Evolutionary conservation across 2,113 vertebrate genomes (phyloP), one percentile per base, ranked within the genome.

Genomic region (Thomomys bottae): DNA sequence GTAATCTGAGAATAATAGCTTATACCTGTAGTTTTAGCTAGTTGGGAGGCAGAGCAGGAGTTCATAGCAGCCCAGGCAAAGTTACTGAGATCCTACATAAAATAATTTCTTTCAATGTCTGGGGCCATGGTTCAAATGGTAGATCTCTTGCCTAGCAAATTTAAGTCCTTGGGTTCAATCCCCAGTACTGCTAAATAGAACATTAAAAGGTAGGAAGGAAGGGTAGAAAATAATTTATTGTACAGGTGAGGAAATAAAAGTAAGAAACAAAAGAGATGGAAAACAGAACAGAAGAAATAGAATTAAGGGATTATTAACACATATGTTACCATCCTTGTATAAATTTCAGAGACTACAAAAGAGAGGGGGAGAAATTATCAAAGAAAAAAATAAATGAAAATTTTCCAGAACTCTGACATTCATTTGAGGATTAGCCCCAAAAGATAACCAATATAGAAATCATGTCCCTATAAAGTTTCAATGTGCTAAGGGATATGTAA

Each of bases 221-320:
- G 59, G 59, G 24, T 24, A 23, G 59, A 76, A 42, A 42, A 59
- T 28, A 84, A 20, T 28, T 68, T 4, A 85, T 88, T 70, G 32
- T 12, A 49, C 71, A 49, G 11, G 45, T 26, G 54, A 61, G 61
- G 70, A 80, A 21, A 59, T 64, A 49, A 26, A 85, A 93, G 85
- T 66, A 42, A 72, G 78, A 57, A 94, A 87, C 9, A 18, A 67
- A 38, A 72, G 61, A 72, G 3, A 57, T 45, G 30, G 38, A 40
- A 83, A 84, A 71, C 30, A 80, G 34, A 15, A n/a, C 20, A 81
- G 26, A 30, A 80, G 32, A 84, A 93, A 59, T n/a, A 95, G 36
- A 88, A 72, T 54, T 78, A 81, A 42, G 80, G 8, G 8, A 82
- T 70, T 17, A 67, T 59, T 8, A 84, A 8, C 10, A 84, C 28